These are phyloP conservation scores for Camelus bactrianus DNA, from an alignment of 2,113 vertebrate species.

Conservation along the genomic window DNA sequence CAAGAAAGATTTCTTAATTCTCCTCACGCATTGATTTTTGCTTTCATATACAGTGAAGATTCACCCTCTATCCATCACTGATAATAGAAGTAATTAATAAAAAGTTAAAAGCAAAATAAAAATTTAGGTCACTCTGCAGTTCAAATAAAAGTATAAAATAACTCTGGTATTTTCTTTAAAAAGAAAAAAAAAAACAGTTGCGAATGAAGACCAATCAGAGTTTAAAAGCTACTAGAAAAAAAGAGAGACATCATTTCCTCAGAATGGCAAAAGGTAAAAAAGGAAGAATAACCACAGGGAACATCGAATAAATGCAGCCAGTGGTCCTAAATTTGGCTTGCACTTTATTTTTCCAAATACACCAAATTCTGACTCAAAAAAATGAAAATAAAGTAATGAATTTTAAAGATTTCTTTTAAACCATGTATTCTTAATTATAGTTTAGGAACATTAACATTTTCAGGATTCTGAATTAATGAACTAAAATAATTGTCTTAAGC, in stretches of 20 bases:
- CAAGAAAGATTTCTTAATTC: neutral
- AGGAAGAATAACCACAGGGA: neutral
- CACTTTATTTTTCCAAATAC: constrained; percentile 29
- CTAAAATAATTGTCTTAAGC: neutral
- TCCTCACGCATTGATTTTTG: neutral
- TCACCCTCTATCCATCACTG: neutral
- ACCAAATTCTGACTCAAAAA: neutral
- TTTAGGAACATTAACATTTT: neutral
- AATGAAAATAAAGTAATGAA: neutral
- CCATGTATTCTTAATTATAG: neutral
- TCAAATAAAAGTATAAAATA: neutral
- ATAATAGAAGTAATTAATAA: constrained; percentile 34
- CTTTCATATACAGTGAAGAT: constrained; percentile 12
- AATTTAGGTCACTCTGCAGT: neutral
- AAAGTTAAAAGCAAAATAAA: constrained; percentile 36
- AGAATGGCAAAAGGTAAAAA: neutral
- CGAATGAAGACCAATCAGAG: neutral
- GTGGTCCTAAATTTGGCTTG: neutral
- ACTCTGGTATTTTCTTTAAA: neutral
- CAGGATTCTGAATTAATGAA: constrained; percentile 41
- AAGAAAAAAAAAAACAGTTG: neutral
- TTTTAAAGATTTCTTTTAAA: neutral
- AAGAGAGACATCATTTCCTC: neutral
- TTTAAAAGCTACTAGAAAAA: neutral
- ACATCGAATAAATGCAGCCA: neutral